Evolutionary conservation across 2,113 vertebrate genomes (phyloP).

Genomic region (Sylvilagus bachmani): DNA sequence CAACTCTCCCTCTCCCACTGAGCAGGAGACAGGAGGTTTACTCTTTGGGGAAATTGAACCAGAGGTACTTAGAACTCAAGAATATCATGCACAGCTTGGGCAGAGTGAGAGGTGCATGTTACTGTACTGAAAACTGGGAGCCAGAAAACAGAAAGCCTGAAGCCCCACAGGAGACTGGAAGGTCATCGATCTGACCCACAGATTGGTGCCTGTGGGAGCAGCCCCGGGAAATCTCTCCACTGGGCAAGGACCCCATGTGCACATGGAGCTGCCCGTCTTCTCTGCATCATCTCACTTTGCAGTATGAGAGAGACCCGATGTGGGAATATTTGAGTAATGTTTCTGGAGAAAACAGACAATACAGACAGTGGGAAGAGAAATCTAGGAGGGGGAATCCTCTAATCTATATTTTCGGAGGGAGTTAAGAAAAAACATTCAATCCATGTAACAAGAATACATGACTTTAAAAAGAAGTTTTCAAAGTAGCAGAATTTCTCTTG

Average conservation of each 20-base stretch:
- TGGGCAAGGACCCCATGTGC: not conserved
- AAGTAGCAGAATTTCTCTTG: conserved; percentile 36
- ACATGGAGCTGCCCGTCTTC: not conserved
- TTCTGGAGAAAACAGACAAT: not conserved
- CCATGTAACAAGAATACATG: not conserved
- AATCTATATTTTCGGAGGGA: not conserved
- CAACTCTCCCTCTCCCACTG: not conserved
- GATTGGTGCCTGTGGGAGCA: not conserved
- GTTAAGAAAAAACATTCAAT: not conserved
- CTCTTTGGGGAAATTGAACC: not conserved
- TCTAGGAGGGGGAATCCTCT: not conserved
- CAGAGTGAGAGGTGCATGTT: not conserved
- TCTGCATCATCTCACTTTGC: not conserved
- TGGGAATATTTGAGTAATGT: not conserved
- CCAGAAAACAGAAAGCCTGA: not conserved
- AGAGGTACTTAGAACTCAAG: conserved; percentile 23
- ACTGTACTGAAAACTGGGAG: not conserved
- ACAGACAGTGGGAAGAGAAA: not conserved
- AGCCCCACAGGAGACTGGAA: not conserved
- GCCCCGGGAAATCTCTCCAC: not conserved
- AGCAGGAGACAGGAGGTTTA: not conserved
- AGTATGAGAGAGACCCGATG: not conserved
- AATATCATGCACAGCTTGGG: not conserved
- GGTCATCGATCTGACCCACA: not conserved
- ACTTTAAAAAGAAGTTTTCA: not conserved